These are phyloP conservation scores for Aphrocallistes beatrix DNA, from an alignment of 37 sponge, comb jelly and placozoan species.

Conservation along the genomic window DNA sequence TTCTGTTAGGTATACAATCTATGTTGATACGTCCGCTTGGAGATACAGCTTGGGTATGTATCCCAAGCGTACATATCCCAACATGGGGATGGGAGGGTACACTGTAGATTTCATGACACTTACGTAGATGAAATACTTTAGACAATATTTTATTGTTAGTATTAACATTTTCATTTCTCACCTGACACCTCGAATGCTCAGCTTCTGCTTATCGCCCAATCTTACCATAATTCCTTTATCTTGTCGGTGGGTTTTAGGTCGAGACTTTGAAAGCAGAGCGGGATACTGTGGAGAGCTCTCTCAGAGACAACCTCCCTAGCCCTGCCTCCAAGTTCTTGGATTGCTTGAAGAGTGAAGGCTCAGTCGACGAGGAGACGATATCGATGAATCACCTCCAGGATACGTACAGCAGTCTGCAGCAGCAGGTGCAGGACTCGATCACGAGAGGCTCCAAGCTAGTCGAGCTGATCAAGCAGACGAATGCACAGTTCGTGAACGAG, in stretches of 20 bases:
- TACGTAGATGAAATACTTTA: background rate
- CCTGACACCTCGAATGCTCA: no score
- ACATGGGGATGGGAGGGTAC: no score
- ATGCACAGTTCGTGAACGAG: conserved; percentile 32
- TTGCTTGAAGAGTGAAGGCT: conserved; percentile 57
- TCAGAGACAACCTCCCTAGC: conserved; percentile 36
- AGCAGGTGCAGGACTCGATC: conserved; percentile 33
- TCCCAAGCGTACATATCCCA: no score
- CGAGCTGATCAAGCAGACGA: conserved; percentile 24
- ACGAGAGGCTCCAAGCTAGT: conserved; percentile 27
- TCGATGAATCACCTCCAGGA: conserved; percentile 51
- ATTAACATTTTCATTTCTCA: background rate
- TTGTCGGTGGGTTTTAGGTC: no score
- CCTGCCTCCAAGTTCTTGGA: conserved; percentile 61
- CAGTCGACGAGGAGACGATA: conserved; percentile 60
- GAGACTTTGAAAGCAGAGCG: conserved; percentile 65
- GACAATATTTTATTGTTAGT: background rate
- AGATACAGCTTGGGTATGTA: no score
- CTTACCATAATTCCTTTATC: no score
- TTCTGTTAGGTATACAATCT: no score
- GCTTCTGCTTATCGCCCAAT: no score
- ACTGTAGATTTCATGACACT: no score
- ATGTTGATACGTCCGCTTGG: no score
- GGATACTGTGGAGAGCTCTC: conserved; percentile 45
- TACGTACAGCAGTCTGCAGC: conserved; percentile 51